Base-by-base conservation (phyloP, 2,888 invertebrate genomes). In the Sympetrum striolatum region DNA sequence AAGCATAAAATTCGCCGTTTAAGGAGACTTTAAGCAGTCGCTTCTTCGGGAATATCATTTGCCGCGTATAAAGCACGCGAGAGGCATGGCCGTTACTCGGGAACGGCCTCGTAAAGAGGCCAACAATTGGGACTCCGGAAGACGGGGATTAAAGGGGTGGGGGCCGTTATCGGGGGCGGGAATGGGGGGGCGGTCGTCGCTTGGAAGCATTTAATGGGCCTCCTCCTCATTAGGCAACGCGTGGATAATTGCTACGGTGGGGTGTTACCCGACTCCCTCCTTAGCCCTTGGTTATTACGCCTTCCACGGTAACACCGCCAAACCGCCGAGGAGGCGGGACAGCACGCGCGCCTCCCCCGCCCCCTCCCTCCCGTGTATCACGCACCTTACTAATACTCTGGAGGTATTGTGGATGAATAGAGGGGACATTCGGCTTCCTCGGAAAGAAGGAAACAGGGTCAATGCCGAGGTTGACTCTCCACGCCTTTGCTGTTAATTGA, bases 141-240 rank as follows among this genome's bases (percentile, higher is more conserved):
- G 80, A 37, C 12, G 37, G 80, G 39, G 80, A 39, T 39, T 37
- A 80, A 80, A 73, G 25, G 10, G 64, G 2, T n/a, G n/a, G 64
- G 25, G n/a, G 64, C 18, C 60, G 60, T n/a, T n/a, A 64, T 22
- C 64, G 64, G 64, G 25, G 64, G 64, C 5, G 64, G 64, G 22
- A n/a, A n/a, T 3, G 58, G 58, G 31, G 58, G 31, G 82, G 82
- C 35, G 58, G 82, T 35, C 18, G 82, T 82, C 31, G 58, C 15
- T 5, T 31, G 37, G 86, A 60, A 86, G 86, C 86, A 64, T 86
- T 86, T 86, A 86, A 86, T 86, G 86, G 86, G 82, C 31, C 86
- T 37, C 58, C n/a, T 64, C 37, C 86, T 86, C 86, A 86, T 86
- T 86, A 86, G 86, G 60, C 86, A 60, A 86, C 86, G 86, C 86